These are phyloP conservation scores for Odocoileus hemionus DNA, from an alignment of 2,113 vertebrate species.

Conservation along the genomic window DNA sequence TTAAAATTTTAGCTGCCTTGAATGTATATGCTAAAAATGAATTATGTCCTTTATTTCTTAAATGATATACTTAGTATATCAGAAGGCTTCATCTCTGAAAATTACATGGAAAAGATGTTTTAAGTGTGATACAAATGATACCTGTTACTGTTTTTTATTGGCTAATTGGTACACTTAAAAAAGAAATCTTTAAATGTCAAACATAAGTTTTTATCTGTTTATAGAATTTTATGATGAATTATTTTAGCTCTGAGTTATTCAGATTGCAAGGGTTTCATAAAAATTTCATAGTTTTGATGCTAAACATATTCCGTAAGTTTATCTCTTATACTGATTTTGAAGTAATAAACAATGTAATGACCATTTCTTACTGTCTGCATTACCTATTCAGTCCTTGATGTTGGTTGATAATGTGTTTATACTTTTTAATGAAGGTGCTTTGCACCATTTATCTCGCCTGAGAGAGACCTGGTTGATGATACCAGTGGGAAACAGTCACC, in stretches of 20 bases:
- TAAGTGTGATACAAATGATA: not conserved
- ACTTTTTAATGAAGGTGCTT: conserved; percentile 77
- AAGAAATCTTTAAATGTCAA: not conserved
- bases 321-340: conserved; percentile 29
- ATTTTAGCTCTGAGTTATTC: conserved; percentile 16
- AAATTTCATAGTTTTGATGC: not conserved
- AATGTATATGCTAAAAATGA: not conserved
- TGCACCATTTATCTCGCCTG: conserved; percentile 83
- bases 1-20: not conserved
- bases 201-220: conserved; percentile 30
- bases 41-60: not conserved
- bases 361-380: not conserved
- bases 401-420: conserved; percentile 26
- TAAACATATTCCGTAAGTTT: not conserved
- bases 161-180: not conserved
- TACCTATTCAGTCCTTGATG: not conserved
- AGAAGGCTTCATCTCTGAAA: conserved; percentile 7
- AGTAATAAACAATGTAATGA: conserved; percentile 36
- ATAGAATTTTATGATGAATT: conserved; percentile 34
- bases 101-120: not conserved
- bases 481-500: conserved; percentile 51
- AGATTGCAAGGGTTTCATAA: conserved; percentile 24
- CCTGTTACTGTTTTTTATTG: not conserved
- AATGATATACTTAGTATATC: not conserved
- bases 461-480: conserved; percentile 82